Evolutionary conservation across 2,113 vertebrate genomes (phyloP), one percentile per base, ranked within the genome.

Genomic region (Forbesichthys agassizii): DNA sequence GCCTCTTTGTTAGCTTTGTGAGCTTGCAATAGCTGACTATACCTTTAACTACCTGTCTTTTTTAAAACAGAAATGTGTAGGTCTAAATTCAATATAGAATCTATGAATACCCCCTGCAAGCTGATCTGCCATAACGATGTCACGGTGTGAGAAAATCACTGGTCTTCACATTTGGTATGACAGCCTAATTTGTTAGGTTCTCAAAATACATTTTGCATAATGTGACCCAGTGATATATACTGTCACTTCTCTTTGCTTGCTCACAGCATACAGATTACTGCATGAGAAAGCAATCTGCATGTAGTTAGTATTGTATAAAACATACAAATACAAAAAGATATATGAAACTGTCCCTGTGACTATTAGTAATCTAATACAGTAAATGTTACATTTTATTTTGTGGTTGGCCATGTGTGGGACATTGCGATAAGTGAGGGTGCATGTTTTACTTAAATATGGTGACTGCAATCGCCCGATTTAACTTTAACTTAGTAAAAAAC

Each of bases 181-280:
- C 94, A 94, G 90, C 91, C 93, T 95, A 94, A 95, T 95, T 94
- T 94, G 94, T 94, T 92, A 92, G 89, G 86, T 92, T 87, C 91
- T 92, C 90, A 93, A 94, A 92, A 92, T 91, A 91, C 89, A 92
- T 94, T 94, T 93, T 92, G 87, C 89, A 93, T 88, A 90, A 93
- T 94, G 94, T 91, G 92, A 91, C 89, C 82, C 89, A 90, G 90
- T 93, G 90, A 93, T 94, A 93, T 88, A 90, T 84, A 89, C 90
- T 92, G 92, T 87, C 81, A 6, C 88, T 18, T 18, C 54, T 82
- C 87, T 92, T 78, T 88, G 74, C 90, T 62, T 59, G 5, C 10
- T 54, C 59, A 51, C 13, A 13, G 49, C 11, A 51, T 51, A 11
- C 49, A 9, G 49, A 51, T 3, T 12, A 13, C 49, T 11, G 13